These are phyloP conservation scores for Thripadectes ignobilis DNA, from an alignment of 2,797 vertebrate species.

Conservation along the genomic window DNA sequence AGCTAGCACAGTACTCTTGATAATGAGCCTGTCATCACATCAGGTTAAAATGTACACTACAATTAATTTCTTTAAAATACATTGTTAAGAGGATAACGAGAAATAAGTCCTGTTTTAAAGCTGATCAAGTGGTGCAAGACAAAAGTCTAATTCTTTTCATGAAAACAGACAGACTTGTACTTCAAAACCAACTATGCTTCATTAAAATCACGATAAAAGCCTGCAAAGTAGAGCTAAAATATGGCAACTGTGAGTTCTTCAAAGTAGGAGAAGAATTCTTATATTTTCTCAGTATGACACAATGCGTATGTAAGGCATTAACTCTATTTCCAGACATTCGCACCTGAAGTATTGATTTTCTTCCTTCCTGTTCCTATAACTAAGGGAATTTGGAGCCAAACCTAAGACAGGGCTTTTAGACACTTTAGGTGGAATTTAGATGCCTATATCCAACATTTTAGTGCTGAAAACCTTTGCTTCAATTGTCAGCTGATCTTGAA, in stretches of 20 bases:
- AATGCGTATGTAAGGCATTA: constrained; percentile 56
- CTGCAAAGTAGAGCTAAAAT: constrained; percentile 43
- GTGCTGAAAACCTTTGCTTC: not conserved
- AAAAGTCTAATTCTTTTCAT: constrained; percentile 70
- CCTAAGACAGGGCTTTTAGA: not conserved
- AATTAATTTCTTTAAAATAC: constrained; percentile 70
- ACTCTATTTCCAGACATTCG: constrained; percentile 49
- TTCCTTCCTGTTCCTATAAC: constrained; percentile 7
- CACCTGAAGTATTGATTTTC: constrained; percentile 62
- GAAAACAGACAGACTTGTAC: constrained; percentile 62
- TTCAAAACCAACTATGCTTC: constrained; percentile 69
- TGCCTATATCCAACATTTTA: not conserved
- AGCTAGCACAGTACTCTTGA: constrained; percentile 54
- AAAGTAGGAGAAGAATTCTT: constrained; percentile 53
- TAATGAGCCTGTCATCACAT: constrained; percentile 67
- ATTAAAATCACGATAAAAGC: constrained; percentile 71
- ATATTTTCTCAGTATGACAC: constrained; percentile 67
- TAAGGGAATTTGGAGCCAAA: not conserved
- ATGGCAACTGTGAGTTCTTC: constrained; percentile 56
- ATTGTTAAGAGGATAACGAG: constrained; percentile 69
- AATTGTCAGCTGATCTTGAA: not conserved
- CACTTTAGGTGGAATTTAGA: not conserved
- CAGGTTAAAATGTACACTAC: constrained; percentile 70
- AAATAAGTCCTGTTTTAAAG: constrained; percentile 50
- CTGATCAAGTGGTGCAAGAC: not conserved